phyloP scores from a whole-genome alignment of 2,888 invertebrate species.

The Chrysina gloriosa region DNA sequence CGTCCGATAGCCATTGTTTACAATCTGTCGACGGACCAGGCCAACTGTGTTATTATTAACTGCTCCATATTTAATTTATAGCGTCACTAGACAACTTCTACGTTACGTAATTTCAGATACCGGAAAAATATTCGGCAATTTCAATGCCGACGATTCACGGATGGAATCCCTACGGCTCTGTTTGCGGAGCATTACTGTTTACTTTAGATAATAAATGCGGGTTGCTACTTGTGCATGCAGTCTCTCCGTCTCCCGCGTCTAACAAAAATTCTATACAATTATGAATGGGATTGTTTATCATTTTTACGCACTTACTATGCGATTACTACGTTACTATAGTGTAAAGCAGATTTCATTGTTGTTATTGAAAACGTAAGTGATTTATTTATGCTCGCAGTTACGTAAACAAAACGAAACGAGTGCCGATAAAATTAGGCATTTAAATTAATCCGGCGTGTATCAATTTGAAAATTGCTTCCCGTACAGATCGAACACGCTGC shows the following conservation, averaged over 20 bases:
- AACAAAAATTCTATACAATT: slow-evolving; percentile 34
- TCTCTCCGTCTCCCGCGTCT: slow-evolving; percentile 19
- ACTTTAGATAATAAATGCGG: slow-evolving; percentile 34
- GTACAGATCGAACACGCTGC: too few relatives aligned
- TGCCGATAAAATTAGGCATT: not conserved
- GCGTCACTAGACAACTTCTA: slow-evolving; percentile 41
- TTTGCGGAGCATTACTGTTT: slow-evolving; percentile 24
- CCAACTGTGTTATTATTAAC: slow-evolving; percentile 40
- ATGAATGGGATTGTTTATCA: slow-evolving; percentile 33
- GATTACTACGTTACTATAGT: slow-evolving; percentile 19
- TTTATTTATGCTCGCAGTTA: slow-evolving; percentile 7
- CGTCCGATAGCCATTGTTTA: slow-evolving; percentile 44
- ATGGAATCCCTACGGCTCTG: slow-evolving; percentile 29
- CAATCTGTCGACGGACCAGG: slow-evolving; percentile 48
- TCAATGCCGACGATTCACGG: slow-evolving; percentile 30
- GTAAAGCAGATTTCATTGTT: slow-evolving; percentile 19
- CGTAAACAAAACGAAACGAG: slow-evolving; percentile 4
- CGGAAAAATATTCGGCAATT: slow-evolving; percentile 35
- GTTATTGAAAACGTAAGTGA: slow-evolving; percentile 30
- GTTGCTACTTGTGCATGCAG: slow-evolving; percentile 22
- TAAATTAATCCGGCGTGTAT: too few relatives aligned
- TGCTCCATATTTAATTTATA: slow-evolving; percentile 49
- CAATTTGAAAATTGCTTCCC: too few relatives aligned
- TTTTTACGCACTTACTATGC: slow-evolving; percentile 30
- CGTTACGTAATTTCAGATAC: slow-evolving; percentile 33